These are phyloP conservation scores for Eptesicus fuscus DNA, from an alignment of 2,113 vertebrate genomes.

Conservation along the genomic window DNA sequence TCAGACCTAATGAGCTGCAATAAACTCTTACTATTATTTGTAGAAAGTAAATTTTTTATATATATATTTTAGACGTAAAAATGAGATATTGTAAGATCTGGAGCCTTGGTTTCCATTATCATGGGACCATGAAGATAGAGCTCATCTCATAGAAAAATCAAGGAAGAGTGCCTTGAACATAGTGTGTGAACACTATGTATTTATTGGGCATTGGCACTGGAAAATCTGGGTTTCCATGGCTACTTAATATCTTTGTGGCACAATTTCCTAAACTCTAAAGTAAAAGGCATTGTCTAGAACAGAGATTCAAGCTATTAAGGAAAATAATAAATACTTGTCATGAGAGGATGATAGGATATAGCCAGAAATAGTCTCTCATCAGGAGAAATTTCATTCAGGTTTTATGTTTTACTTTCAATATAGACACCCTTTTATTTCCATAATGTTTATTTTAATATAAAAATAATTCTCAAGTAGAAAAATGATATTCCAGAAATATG, in stretches of 20 bases:
- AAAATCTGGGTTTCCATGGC: neutral
- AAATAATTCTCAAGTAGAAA: slow-evolving; percentile 3
- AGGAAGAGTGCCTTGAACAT: neutral
- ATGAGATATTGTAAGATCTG: neutral
- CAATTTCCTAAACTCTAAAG: neutral
- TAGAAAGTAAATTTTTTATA: neutral
- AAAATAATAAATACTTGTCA: neutral
- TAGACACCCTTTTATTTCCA: neutral
- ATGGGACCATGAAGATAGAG: neutral
- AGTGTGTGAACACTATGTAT: neutral
- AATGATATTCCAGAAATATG: neutral
- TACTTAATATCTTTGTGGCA: neutral
- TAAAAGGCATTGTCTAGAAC: neutral
- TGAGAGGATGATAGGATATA: neutral
- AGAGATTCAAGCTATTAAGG: neutral
- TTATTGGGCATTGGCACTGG: neutral
- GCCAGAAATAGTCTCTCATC: neutral
- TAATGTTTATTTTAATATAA: neutral
- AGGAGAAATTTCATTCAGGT: neutral
- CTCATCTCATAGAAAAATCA: neutral
- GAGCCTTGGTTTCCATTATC: neutral
- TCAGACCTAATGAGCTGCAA: neutral
- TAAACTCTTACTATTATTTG: neutral
- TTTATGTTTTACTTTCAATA: neutral
- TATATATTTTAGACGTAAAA: neutral